A percentile compares a stretch with the other conserved stretches of the same genome.
Evolutionary conservation across 2,888 invertebrate genomes (phyloP).

Genomic region (Tinea semifulvella): DNA sequence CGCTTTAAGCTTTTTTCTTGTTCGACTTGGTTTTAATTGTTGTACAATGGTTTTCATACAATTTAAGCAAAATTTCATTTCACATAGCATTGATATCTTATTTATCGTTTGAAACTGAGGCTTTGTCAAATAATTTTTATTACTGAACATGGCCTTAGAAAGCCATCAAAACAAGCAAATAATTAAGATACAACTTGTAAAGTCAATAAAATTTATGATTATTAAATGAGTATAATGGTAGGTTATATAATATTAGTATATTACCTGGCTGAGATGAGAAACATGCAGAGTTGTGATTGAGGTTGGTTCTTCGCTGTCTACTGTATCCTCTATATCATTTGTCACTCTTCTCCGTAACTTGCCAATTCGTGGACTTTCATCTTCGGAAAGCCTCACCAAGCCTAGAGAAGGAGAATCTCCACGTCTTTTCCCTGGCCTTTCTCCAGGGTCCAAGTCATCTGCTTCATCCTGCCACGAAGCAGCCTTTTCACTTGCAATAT

Average conservation of each 20-base stretch:
- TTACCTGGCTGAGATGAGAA: constrained; percentile 11
- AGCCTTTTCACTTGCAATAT: constrained; percentile 16
- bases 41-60: too few species aligned
- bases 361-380: constrained; percentile 64
- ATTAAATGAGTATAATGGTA: neutral
- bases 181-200: too few species aligned
- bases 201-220: too few species aligned
- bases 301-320: constrained; percentile 11
- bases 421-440: constrained; percentile 46
- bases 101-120: too few species aligned
- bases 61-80: too few species aligned
- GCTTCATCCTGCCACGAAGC: constrained; percentile 27
- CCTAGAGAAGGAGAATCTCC: constrained; percentile 66
- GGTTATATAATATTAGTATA: neutral
- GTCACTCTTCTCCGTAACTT: constrained; percentile 67
- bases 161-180: too few species aligned
- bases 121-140: too few species aligned
- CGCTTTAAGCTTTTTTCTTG: too few species aligned
- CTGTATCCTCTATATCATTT: constrained; percentile 24
- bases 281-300: neutral
- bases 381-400: constrained; percentile 41
- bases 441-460: constrained; percentile 15
- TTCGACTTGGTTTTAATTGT: too few species aligned
- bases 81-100: too few species aligned
- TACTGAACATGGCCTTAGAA: too few species aligned